A percentile compares a stretch with the other conserved stretches of the same genome.
phyloP scores from a whole-genome alignment of 2,888 invertebrate genomes.

The Sarcophaga caerulescens region DNA sequence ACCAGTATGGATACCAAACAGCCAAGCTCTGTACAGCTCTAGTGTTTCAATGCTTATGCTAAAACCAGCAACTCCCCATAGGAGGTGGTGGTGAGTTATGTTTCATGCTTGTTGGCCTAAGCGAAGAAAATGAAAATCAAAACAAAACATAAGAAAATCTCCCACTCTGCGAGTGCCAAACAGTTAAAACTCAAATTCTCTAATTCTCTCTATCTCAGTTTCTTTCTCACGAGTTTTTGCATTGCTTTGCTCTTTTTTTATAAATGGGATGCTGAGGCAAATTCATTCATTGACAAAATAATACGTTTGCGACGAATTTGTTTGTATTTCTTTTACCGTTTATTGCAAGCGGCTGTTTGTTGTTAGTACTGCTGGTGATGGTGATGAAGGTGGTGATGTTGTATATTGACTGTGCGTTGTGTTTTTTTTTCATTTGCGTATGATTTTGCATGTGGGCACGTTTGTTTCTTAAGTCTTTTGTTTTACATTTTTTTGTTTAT shows the following conservation, averaged over 20 bases:
- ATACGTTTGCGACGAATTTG: conserved; percentile 21
- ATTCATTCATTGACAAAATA: conserved; percentile 44
- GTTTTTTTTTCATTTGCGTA: neutral
- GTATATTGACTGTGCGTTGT: neutral
- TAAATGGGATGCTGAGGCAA: conserved; percentile 52
- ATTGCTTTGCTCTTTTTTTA: neutral
- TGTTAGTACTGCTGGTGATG: neutral
- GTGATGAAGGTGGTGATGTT: conserved; percentile 1
- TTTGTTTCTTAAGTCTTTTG: conserved; percentile 59
- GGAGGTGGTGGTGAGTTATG: conserved; percentile 47
- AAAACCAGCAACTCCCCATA: conserved; percentile 24
- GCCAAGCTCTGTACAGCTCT: neutral
- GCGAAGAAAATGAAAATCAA: conserved; percentile 58
- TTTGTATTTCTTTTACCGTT: conserved; percentile 56
- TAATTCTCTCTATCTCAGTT: neutral
- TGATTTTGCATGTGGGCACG: conserved; percentile 39
- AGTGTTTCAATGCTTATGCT: neutral
- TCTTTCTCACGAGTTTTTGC: neutral
- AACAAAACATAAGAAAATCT: conserved; percentile 48
- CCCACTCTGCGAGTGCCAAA: neutral
- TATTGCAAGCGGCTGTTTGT: conserved; percentile 24
- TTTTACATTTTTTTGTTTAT: conserved; percentile 19
- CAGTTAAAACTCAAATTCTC: neutral
- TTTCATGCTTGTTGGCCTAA: conserved; percentile 5
- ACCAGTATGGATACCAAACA: conserved; percentile 13